Base-by-base conservation (phyloP, 2,888 invertebrate species). In the Nasonovia ribisnigri region DNA sequence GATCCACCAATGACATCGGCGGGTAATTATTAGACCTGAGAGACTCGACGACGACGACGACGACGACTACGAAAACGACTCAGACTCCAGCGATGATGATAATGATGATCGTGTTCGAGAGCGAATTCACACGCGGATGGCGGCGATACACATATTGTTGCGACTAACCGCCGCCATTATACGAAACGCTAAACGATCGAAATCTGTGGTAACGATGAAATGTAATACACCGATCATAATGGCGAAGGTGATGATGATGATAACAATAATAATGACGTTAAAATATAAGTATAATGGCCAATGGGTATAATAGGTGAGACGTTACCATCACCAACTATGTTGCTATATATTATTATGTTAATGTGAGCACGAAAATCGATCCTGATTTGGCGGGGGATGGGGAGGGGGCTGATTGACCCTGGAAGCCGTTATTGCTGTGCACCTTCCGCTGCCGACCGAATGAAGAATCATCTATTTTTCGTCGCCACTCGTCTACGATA, bases 1-100 rank as follows among this genome's bases (percentile, higher is more conserved):
- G 84, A 84, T 84, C n/a, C 84, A 1, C 54, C 91, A 54, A 84
- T 84, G 91, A 91, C 91, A 91, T 29, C 26, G 90, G n/a, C 8
- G 84, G 46, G 6, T 77, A 90, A 90, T 90, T 90, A 90, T 90
- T 90, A 90, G 46, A n/a, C 24, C 36, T 24, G 46, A n/a, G 46
- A 67, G 46, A 86, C 43, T 86, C 20, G 10, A 67, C 29, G n/a
- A 89, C 10, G 16, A 46, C n/a, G n/a, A 90, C 67, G 13, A n/a
- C 60, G 29, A n/a, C 0, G 60, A n/a, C 13, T 10, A 29, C 60
- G 60, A 29, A 48, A 3, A 51, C 20, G 54, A 54, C 54, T 54
- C 5, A 20, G 54, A 48, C 48, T 48, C 20, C 5, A 1, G 3
- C 54, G 54, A 20, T 11, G 29, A 67, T 6, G 77, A 77, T 3